These are phyloP conservation scores for Pandion haliaetus DNA, from an alignment of 2,113 vertebrate genomes.

Conservation along the genomic window DNA sequence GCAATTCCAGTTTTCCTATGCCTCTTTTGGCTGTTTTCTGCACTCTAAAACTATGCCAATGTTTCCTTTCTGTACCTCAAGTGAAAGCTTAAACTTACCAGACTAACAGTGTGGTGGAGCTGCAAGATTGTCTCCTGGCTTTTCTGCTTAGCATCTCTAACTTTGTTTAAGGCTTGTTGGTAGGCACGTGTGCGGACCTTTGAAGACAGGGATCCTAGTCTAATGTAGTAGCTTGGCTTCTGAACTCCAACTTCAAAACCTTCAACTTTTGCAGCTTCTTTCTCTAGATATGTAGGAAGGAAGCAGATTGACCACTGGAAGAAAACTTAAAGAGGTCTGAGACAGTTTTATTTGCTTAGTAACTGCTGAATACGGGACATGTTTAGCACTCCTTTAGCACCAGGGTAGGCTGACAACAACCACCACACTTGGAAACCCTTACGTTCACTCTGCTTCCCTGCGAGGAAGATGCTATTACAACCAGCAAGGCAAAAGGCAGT, in stretches of 20 bases:
- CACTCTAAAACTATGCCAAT: not conserved
- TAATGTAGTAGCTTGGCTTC: constrained; percentile 69
- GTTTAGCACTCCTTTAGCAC: not conserved
- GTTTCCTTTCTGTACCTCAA: not conserved
- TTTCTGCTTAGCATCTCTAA: constrained; percentile 79
- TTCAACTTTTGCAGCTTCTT: constrained; percentile 77
- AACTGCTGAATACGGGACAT: not conserved
- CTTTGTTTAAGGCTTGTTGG: constrained; percentile 78
- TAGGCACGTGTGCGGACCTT: constrained; percentile 80
- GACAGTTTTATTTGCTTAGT: not conserved
- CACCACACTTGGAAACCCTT: not conserved
- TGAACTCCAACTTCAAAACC: constrained; percentile 72
- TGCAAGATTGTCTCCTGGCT: constrained; percentile 85
- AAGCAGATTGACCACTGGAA: not conserved
- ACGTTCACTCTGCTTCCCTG: not conserved
- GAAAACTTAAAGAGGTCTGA: not conserved
- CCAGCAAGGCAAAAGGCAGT: not conserved
- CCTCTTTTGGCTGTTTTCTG: not conserved
- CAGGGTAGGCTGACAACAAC: not conserved
- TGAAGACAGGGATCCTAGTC: constrained; percentile 77
- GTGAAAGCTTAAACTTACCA: constrained; percentile 77
- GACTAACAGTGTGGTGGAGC: constrained; percentile 79
- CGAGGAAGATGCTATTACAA: not conserved
- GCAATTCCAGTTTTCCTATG: not conserved
- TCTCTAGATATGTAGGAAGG: constrained; percentile 49